Evolutionary conservation across 2,888 invertebrate species (phyloP).

Genomic region (Rhagophthalmus giganteus): DNA sequence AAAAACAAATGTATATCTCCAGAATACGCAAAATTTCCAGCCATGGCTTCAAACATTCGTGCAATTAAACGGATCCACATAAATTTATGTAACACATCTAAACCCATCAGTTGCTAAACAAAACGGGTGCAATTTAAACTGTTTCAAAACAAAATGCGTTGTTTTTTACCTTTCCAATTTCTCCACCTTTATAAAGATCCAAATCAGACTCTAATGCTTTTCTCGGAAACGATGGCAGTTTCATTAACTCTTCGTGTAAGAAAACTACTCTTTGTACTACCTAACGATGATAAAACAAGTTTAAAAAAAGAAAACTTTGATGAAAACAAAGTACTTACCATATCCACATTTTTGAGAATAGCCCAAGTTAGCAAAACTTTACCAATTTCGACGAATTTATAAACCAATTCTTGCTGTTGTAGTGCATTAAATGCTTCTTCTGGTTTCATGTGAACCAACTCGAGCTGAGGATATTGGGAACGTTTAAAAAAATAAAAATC

Average conservation of each 20-base stretch:
- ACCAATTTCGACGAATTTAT: slow-evolving; percentile 96
- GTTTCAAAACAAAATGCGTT: too few relatives aligned
- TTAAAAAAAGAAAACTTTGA: slow-evolving; percentile 10
- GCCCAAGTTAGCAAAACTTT: slow-evolving; percentile 93
- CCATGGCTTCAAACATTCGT: slow-evolving; percentile 97
- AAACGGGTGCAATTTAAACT: too few relatives aligned
- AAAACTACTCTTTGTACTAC: slow-evolving; percentile 97
- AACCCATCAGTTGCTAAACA: slow-evolving; percentile 78
- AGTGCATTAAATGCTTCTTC: slow-evolving; percentile 88
- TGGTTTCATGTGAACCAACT: slow-evolving; percentile 89
- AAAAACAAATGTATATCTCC: slow-evolving; percentile 97
- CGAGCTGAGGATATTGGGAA: slow-evolving; percentile 96
- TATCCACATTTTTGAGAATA: slow-evolving; percentile 87
- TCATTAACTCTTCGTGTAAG: slow-evolving; percentile 97
- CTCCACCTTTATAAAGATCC: slow-evolving; percentile 86
- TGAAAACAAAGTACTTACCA: slow-evolving; percentile 62
- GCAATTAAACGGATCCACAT: slow-evolving; percentile 98
- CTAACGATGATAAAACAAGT: slow-evolving; percentile 55
- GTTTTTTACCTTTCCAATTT: slow-evolving; percentile 79
- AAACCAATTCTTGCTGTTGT: slow-evolving; percentile 85
- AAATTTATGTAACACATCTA: slow-evolving; percentile 97
- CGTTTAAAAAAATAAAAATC: slow-evolving; percentile 78
- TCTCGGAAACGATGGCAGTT: slow-evolving; percentile 95
- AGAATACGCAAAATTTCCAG: slow-evolving; percentile 94
- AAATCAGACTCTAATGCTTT: slow-evolving; percentile 97